These are phyloP conservation scores for Macrosteles quadrilineatus DNA, from an alignment of 1,140 invertebrate genomes.

Conservation along the genomic window DNA sequence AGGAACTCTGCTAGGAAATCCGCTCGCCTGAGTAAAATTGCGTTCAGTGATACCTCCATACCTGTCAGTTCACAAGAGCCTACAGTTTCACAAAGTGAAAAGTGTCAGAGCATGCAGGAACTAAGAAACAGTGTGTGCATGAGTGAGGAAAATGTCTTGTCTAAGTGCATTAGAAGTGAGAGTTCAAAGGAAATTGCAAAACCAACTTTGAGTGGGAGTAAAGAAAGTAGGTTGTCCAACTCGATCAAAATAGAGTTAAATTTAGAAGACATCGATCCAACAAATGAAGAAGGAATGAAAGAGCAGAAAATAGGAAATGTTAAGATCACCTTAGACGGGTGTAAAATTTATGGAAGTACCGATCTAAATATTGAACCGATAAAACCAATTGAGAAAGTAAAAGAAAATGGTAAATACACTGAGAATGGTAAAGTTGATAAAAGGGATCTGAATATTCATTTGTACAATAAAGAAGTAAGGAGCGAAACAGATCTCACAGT, in stretches of 20 bases:
- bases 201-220: slow-evolving; percentile 12
- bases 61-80: slow-evolving; percentile 19
- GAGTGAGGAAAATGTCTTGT: slow-evolving; percentile 11
- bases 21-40: slow-evolving; percentile 30
- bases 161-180: background rate
- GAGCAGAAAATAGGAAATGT: slow-evolving; percentile 24
- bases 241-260: slow-evolving; percentile 16
- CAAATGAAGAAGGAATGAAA: background rate
- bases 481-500: slow-evolving; percentile 29
- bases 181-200: background rate
- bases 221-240: slow-evolving; percentile 3
- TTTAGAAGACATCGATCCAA: background rate
- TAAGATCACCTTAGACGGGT: background rate
- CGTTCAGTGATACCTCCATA: slow-evolving; percentile 37
- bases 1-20: slow-evolving; percentile 12
- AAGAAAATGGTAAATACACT: no score
- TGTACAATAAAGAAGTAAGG: slow-evolving; percentile 23
- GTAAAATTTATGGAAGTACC: background rate
- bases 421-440: background rate
- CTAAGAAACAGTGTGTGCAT: background rate
- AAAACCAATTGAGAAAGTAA: background rate
- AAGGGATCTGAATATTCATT: background rate
- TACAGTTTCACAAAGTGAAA: background rate
- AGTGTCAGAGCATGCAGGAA: slow-evolving; percentile 30
- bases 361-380: background rate